These are phyloP conservation scores for Harpagus bidentatus DNA, from an alignment of 2,113 vertebrate species.

Conservation along the genomic window DNA sequence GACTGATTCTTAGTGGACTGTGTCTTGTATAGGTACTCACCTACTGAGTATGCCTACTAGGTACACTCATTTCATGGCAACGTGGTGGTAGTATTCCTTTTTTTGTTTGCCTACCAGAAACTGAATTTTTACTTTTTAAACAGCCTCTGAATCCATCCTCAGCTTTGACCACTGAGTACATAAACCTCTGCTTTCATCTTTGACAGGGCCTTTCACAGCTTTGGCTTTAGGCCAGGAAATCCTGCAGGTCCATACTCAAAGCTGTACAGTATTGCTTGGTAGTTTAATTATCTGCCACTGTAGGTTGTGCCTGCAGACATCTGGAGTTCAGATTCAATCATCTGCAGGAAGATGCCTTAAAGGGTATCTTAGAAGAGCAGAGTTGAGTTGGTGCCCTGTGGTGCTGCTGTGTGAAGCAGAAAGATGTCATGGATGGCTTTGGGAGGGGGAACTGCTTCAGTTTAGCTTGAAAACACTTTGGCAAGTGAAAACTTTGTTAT, in stretches of 20 bases:
- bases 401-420: neutral
- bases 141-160: neutral
- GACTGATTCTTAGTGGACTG: neutral
- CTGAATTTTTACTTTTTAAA: neutral
- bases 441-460: neutral
- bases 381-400: neutral
- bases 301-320: neutral
- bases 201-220: neutral
- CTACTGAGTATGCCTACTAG: neutral
- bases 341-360: neutral
- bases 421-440: neutral
- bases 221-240: neutral
- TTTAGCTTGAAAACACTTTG: neutral
- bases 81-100: neutral
- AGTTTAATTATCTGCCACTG: neutral
- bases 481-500: neutral
- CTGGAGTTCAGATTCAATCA: neutral
- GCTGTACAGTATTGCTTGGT: neutral
- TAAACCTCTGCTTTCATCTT: neutral
- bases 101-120: neutral
- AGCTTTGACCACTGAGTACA: neutral
- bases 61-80: neutral
- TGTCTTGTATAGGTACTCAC: neutral
- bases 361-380: neutral
- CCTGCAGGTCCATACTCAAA: neutral